phyloP scores from a whole-genome alignment of 2,113 vertebrate species.

The Nothobranchius furzeri region DNA sequence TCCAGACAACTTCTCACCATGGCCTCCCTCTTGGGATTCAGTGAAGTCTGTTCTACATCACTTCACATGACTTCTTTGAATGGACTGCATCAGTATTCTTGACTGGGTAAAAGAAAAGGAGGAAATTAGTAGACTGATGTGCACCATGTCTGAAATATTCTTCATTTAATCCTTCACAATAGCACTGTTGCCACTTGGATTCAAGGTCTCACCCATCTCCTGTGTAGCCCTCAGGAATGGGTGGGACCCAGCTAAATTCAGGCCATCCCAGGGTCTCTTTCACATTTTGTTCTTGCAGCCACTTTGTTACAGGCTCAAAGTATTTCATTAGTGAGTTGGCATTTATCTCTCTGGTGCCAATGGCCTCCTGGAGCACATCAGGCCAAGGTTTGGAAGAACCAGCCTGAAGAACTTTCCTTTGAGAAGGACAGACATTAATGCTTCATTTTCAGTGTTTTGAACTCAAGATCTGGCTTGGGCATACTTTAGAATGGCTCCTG shows the following conservation, averaged over 20 bases:
- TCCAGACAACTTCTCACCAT: conserved; percentile 81
- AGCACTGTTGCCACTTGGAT: too few species aligned
- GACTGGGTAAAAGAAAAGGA: conserved; percentile 68
- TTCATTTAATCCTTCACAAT: too few species aligned
- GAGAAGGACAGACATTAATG: not conserved
- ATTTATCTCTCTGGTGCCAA: conserved; percentile 80
- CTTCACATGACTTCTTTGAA: conserved; percentile 81
- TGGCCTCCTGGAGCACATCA: conserved; percentile 81
- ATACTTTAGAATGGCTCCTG: conserved; percentile 87
- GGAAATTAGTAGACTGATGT: not conserved
- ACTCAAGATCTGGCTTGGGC: conserved; percentile 16
- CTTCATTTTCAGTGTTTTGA: not conserved
- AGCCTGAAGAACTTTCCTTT: conserved; percentile 81
- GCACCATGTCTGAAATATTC: too few species aligned
- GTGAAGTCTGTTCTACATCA: conserved; percentile 90
- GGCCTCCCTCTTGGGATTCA: conserved; percentile 76
- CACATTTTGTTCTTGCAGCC: conserved; percentile 86
- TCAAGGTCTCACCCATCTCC: conserved; percentile 39
- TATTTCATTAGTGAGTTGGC: conserved; percentile 88
- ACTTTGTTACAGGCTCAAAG: conserved; percentile 84
- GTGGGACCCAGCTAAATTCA: conserved; percentile 90
- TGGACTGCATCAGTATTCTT: conserved; percentile 87
- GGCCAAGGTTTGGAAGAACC: conserved; percentile 89
- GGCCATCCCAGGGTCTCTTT: conserved; percentile 91
- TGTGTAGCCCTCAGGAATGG: conserved; percentile 89